These are phyloP conservation scores for Chiloscyllium plagiosum DNA, from an alignment of 2,113 vertebrate species.

Conservation along the genomic window DNA sequence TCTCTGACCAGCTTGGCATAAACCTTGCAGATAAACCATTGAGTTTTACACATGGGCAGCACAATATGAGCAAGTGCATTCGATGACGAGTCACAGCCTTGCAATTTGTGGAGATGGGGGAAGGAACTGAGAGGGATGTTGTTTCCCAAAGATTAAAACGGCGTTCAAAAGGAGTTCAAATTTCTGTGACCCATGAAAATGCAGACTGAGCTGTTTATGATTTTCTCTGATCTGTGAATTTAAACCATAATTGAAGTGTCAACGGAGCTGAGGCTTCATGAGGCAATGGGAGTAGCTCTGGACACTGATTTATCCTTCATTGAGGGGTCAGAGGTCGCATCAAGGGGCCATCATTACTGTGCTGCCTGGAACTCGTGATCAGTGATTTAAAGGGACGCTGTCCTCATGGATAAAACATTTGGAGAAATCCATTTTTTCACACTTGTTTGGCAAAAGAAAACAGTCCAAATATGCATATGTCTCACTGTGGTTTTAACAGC, in stretches of 20 bases:
- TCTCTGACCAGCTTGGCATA: background rate
- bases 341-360: background rate
- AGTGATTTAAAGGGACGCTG: background rate
- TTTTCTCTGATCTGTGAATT: background rate
- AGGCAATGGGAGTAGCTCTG: too few species aligned
- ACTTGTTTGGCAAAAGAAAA: background rate
- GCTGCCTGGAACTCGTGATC: background rate
- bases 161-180: background rate
- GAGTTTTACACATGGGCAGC: background rate
- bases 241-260: too few species aligned
- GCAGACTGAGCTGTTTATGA: background rate
- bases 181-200: background rate
- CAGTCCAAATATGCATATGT: background rate
- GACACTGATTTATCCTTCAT: too few species aligned
- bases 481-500: background rate
- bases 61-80: background rate
- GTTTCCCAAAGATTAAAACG: background rate
- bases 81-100: background rate
- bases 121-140: background rate
- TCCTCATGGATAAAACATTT: background rate
- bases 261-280: too few species aligned
- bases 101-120: background rate
- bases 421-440: background rate
- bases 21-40: background rate
- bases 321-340: too few species aligned